Base-by-base conservation (phyloP, 2,113 vertebrate species). In the Cranoglanis bouderius region DNA sequence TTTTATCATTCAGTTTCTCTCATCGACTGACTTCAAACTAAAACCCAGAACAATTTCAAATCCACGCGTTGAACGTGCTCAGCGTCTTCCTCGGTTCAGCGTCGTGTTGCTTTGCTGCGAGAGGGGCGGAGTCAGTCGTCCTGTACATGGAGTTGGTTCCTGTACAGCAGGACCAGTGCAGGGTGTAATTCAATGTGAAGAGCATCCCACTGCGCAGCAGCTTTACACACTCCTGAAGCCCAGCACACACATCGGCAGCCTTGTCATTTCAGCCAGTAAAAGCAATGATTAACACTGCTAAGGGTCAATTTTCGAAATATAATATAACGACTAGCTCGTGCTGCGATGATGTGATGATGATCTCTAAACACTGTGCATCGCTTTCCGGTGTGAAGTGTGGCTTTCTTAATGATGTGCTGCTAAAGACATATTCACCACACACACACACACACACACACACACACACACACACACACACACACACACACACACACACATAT, bases 231-330 rank as follows among this genome's bases (percentile, higher is more conserved):
- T 85, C 21, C 72, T 61, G 63, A 53, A 46, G 59, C 57, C 67
- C 53, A 85, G 38, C 70, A 83, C 86, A 38, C 70, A 80, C 86
- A 82, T 88, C 70, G 61, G 51, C 86, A 61, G 55, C 29, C 87
- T 87, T 87, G 70, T 92, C 88, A 90, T 90, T 90, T 90, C 51
- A 38, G 46, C 53, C 61, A 61, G 80, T 86, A 84, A 89, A 91
- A 90, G 72, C 86, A 78, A 78, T 88, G 67, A 91, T 92, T 90
- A 85, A 86, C 86, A 57, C 55, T 24, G 14, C 70, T 51, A 85
- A 77, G 77, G 70, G 59, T 70, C 61, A 65, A 89, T 92, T 90
- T 89, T 3, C 53, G 21, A 85, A 89, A 85, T 90, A 86, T 87
- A 26, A 88, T 88, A 86, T 89, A 90, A 89, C 86, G 32, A 70